phyloP scores from a whole-genome alignment of 2,113 vertebrate species.

The Phoxinus phoxinus region DNA sequence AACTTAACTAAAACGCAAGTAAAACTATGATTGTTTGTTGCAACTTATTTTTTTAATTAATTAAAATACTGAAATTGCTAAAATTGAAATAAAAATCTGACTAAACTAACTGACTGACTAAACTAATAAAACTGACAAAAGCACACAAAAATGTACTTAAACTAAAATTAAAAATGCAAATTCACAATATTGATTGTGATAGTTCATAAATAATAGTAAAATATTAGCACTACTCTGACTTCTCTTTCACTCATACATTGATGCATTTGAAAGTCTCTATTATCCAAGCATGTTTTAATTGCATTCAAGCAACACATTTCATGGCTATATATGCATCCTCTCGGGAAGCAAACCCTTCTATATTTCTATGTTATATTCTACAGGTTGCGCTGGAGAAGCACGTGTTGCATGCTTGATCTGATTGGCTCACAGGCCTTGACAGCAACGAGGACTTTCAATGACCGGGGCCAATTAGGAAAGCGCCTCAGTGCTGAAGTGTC shows the following conservation, averaged over 20 bases:
- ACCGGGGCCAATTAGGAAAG: not conserved
- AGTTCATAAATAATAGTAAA: not conserved
- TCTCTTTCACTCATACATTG: not conserved
- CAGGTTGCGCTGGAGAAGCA: not conserved
- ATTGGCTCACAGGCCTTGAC: not conserved
- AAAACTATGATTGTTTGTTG: not conserved
- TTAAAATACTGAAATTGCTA: not conserved
- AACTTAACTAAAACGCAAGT: not conserved
- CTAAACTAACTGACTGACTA: too few relatives aligned
- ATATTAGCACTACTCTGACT: not conserved
- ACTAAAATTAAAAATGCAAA: not conserved
- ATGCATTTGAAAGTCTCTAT: not conserved
- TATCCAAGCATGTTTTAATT: not conserved
- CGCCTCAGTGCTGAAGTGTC: slow-evolving; percentile 1
- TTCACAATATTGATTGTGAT: not conserved
- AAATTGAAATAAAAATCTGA: too few relatives aligned
- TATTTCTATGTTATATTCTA: too few relatives aligned
- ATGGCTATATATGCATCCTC: not conserved
- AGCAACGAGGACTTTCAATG: not conserved
- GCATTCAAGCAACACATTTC: not conserved
- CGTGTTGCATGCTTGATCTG: not conserved
- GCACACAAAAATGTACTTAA: not conserved
- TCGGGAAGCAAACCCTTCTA: not conserved
- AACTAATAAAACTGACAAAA: too few relatives aligned
- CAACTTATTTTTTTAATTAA: not conserved